Evolutionary conservation across 2,888 invertebrate genomes (phyloP), one percentile per base, ranked within the genome.

Genomic region (Perizoma flavofasciatum): DNA sequence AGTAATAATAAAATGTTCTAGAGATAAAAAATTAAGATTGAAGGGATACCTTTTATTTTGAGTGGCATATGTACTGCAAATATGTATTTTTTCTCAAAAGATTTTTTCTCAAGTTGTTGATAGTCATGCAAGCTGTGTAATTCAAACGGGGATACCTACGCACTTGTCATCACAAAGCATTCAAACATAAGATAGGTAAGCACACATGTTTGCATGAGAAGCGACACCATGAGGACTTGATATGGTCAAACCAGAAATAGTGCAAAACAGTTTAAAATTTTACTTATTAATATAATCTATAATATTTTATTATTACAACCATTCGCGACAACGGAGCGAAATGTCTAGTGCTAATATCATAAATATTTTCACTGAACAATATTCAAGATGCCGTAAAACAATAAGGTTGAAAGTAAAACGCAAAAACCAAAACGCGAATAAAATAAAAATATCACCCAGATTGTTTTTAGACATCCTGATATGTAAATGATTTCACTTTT

Each of bases 231-330:
- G 73, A 70, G 55, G 3, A 55, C 50, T 66, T 57, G 73, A 76
- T 74, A 75, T 74, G 71, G 77, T 76, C 76, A 81, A 85, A 83
- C 78, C 79, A 84, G 82, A 85, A 82, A 82, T 80, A 75, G 89
- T 89, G 91, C 90, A 83, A 83, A 88, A 91, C 89, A 90, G 90
- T 88, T 88, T 90, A 89, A 89, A 81, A 82, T 82, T 88, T 86
- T 77, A 83, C 88, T 88, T 90, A 85, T 84, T 82, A 81, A 82
- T 86, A 85, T 82, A 83, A 87, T 77, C 77, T 85, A 87, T 82
- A 84, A 67, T 79, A 64, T 59, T 83, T 88, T 86, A 88, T 82
- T 82, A 88, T 89, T 89, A 92, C 92, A 92, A 92, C 91, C 92
- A 81, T 89, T 88, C 84, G 87, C 86, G 83, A 85, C 81, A 90